These are phyloP conservation scores for Gryllus bimaculatus DNA, from an alignment of 1,140 invertebrate genomes.

Conservation along the genomic window DNA sequence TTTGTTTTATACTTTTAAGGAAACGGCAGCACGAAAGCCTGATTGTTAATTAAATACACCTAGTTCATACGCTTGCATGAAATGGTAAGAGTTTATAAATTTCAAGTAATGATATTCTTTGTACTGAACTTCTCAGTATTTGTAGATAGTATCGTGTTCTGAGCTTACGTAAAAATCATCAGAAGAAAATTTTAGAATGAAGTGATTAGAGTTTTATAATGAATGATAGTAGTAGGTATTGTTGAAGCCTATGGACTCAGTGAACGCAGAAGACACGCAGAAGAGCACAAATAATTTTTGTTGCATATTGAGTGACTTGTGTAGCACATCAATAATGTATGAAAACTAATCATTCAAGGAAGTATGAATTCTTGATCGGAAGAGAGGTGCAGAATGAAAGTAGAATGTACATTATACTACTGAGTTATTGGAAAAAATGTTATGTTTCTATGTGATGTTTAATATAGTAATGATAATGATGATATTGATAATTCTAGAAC, in stretches of 20 bases:
- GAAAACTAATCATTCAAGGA: neutral
- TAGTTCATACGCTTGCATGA: neutral
- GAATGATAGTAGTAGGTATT: neutral
- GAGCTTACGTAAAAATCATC: neutral
- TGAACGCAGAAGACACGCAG: neutral
- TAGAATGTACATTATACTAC: neutral
- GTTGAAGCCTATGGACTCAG: neutral
- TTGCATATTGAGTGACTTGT: neutral
- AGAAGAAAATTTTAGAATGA: neutral
- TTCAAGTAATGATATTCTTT: neutral
- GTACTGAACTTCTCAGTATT: neutral
- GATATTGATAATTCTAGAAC: too few species aligned
- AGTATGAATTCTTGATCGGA: neutral
- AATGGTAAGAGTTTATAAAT: neutral
- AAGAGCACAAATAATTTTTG: neutral
- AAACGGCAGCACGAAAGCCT: neutral
- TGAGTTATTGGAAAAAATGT: neutral
- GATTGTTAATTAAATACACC: neutral
- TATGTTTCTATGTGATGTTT: neutral
- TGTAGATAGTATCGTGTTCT: neutral
- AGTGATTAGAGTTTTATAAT: slow-evolving; percentile 2
- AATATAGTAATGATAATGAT: neutral
- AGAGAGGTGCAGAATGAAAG: neutral
- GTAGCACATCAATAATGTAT: neutral
- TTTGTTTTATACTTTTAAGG: neutral